Percentiles rank a stretch among this genome's conserved stretches.
Evolutionary conservation across 2,113 vertebrate genomes (phyloP).

Genomic region (Tragelaphus scriptus): DNA sequence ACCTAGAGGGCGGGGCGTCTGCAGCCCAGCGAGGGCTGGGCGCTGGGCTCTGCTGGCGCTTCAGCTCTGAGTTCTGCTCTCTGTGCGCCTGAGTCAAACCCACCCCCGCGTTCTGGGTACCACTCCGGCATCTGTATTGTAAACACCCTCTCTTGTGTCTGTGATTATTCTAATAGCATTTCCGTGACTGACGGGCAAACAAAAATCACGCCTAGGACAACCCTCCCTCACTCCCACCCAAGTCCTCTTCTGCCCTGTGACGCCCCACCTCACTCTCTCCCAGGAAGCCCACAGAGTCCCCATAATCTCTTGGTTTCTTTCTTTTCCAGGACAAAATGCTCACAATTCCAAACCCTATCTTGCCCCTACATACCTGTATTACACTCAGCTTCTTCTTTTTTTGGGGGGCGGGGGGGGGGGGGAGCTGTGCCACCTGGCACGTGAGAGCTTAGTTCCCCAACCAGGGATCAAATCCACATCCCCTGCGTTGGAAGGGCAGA

Average conservation of each 20-base stretch:
- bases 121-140: not conserved
- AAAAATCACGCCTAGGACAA: not conserved
- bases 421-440: not conserved
- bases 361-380: not conserved
- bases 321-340: not conserved
- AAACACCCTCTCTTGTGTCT: not conserved
- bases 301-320: not conserved
- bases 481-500: not conserved
- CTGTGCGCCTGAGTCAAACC: not conserved
- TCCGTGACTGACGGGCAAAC: not conserved
- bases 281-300: not conserved
- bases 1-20: not conserved
- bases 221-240: not conserved
- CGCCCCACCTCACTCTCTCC: not conserved
- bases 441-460: not conserved
- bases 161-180: not conserved
- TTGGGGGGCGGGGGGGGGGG: rapidly evolving
- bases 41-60: not conserved
- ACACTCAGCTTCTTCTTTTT: not conserved
- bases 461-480: not conserved
- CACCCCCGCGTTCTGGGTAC: not conserved
- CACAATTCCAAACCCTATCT: not conserved
- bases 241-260: not conserved
- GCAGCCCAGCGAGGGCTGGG: not conserved
- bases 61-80: not conserved